Evolutionary conservation across 2,888 invertebrate genomes (phyloP), one percentile per base, ranked within the genome.

Genomic region (Drosophila macrothrix): DNA sequence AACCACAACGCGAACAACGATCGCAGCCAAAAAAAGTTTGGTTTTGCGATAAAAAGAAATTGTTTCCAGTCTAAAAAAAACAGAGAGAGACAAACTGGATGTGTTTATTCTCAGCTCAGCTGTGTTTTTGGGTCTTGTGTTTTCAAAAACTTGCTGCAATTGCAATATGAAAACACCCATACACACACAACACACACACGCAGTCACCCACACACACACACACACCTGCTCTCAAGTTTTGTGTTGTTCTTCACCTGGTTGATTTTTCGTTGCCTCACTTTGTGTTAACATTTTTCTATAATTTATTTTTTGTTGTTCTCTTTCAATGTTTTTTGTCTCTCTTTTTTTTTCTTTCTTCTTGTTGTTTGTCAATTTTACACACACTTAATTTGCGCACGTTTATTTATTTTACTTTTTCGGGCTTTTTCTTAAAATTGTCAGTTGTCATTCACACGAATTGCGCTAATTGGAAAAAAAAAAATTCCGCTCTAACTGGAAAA

Each of bases 1-100:
- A 70, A 52, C 66, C 60, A 25, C 77, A 64, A 35, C 67, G 61
- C 28, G 69, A 78, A 55, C 76, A 65, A 12, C 67, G 49, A 7
- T 72, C 73, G 28, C 80, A 76, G 69, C 87, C 92, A 76, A 92
- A 92, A 90, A 92, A 90, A 92, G 92, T 92, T 87, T 92, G 92
- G 92, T 92, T 92, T 91, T 88, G 91, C 88, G 92, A 92, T 89
- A 91, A 89, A 88, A 90, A 92, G 84, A 92, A 92, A 91, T 76
- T 92, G 66, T 91, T 90, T 89, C 80, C 90, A 83, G 85, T 91
- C 83, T 91, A 74, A 84, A 58, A 59, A 59, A 37, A 25, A 12
- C 10, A 22, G 22, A 67, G 41, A 58, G n/a, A 55, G 22, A 37
- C 60, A 31, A 33, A 9, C n/a, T 61, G 35, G 56, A 52, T 50